Conservation (phyloP, 2,888 invertebrate species). For the Acrocyrtus sp. region DNA sequence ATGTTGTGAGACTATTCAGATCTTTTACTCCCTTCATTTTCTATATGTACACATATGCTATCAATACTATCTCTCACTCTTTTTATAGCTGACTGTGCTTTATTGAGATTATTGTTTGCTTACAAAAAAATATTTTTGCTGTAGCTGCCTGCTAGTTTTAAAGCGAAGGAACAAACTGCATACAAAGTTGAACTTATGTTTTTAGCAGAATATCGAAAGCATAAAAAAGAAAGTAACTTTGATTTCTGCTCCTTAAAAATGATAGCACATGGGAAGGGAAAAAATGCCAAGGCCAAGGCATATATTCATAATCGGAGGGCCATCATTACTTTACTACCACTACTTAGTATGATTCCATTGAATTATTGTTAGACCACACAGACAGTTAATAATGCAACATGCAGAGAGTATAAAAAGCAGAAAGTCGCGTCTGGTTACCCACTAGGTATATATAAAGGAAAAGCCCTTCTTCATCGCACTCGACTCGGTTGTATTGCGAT, state of each 20-base stretch:
- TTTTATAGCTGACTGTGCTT: too few relatives aligned
- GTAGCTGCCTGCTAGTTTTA: neutral
- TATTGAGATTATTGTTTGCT: too few relatives aligned
- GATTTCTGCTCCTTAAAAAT: constrained; percentile 1
- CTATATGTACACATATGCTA: neutral
- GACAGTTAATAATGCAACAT: constrained; percentile 46
- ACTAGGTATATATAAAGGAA: neutral
- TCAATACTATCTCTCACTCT: neutral
- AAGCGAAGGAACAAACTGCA: neutral
- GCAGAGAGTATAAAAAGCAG: constrained; percentile 39
- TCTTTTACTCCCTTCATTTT: neutral
- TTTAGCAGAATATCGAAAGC: too few relatives aligned
- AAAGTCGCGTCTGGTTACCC: constrained; percentile 48
- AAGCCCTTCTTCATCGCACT: neutral
- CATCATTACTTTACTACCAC: constrained; percentile 1
- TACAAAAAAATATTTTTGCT: too few relatives aligned
- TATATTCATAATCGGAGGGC: neutral
- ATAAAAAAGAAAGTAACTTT: constrained; percentile 38
- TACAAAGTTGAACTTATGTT: too few relatives aligned
- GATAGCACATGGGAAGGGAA: neutral
- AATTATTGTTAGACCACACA: constrained; percentile 41
- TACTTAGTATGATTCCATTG: neutral
- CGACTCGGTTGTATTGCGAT: neutral
- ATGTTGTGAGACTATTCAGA: neutral
- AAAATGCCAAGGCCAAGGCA: neutral